Conservation (phyloP, 2,113 vertebrate genomes). For the Callorhinus ursinus region DNA sequence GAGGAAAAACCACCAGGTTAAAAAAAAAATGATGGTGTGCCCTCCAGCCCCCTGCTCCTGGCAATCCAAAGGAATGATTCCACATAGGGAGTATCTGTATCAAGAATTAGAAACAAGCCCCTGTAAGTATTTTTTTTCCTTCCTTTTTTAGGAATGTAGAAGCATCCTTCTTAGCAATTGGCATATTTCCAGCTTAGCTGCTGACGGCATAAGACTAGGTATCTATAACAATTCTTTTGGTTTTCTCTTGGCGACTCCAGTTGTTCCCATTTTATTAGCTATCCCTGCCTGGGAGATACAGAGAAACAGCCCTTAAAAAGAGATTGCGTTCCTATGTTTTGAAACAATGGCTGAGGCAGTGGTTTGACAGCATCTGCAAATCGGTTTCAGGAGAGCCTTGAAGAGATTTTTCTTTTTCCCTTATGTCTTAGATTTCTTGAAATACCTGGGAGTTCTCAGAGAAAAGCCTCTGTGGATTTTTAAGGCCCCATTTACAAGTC, state of each 20-base stretch:
- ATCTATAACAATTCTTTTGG: not conserved
- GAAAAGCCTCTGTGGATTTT: not conserved
- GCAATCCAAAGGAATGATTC: not conserved
- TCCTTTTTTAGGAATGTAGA: constrained; percentile 60
- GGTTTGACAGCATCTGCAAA: not conserved
- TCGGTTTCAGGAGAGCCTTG: not conserved
- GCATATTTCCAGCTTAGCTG: not conserved
- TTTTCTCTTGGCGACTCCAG: constrained; percentile 29
- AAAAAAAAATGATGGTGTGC: not conserved
- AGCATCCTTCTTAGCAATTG: constrained; percentile 5
- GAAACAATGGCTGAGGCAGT: not conserved
- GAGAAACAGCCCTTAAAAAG: constrained; percentile 18
- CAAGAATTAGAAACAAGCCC: constrained; percentile 1
- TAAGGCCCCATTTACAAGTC: not conserved
- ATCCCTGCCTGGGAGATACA: not conserved
- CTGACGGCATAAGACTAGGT: not conserved
- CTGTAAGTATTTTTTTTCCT: not conserved
- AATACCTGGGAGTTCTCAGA: not conserved
- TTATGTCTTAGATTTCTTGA: constrained; percentile 40
- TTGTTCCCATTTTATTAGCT: constrained; percentile 5
- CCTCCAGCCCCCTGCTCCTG: not conserved
- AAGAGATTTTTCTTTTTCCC: not conserved
- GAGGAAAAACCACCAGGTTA: not conserved
- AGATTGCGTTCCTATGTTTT: not conserved
- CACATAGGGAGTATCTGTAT: not conserved